Conservation (phyloP, 1,140 invertebrate genomes). For the Asbolus verrucosus region DNA sequence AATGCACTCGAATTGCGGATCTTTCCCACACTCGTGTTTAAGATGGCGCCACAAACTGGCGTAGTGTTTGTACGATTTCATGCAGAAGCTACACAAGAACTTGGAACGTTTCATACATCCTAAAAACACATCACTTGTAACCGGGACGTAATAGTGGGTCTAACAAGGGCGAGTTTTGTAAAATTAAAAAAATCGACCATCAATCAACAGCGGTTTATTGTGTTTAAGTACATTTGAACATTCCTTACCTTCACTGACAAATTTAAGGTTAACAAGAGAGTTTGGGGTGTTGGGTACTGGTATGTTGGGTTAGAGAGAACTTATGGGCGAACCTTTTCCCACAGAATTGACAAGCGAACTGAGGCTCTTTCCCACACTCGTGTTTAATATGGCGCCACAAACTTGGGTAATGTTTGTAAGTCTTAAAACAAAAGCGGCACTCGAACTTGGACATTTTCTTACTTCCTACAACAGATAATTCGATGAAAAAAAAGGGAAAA, state of each 20-base stretch:
- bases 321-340: constrained; percentile 84
- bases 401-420: constrained; percentile 48
- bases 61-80: constrained; percentile 60
- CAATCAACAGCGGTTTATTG: no score
- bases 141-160: no score
- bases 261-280: neutral
- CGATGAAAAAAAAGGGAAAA: neutral
- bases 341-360: constrained; percentile 60
- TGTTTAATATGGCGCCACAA: constrained; percentile 64
- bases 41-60: constrained; percentile 66
- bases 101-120: no score
- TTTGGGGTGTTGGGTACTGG: neutral
- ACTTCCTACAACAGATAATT: neutral
- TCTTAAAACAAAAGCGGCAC: constrained; percentile 14
- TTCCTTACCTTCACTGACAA: neutral
- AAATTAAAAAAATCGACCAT: no score
- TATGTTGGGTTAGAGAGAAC: constrained; percentile 82
- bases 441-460: neutral
- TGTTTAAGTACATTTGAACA: no score
- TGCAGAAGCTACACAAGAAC: no score
- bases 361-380: constrained; percentile 65
- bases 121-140: no score
- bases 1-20: constrained; percentile 68
- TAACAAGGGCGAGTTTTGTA: no score
- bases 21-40: constrained; percentile 66